Evolutionary conservation across 2,888 invertebrate genomes (phyloP).

Genomic region (Ryuthela nishihirai): DNA sequence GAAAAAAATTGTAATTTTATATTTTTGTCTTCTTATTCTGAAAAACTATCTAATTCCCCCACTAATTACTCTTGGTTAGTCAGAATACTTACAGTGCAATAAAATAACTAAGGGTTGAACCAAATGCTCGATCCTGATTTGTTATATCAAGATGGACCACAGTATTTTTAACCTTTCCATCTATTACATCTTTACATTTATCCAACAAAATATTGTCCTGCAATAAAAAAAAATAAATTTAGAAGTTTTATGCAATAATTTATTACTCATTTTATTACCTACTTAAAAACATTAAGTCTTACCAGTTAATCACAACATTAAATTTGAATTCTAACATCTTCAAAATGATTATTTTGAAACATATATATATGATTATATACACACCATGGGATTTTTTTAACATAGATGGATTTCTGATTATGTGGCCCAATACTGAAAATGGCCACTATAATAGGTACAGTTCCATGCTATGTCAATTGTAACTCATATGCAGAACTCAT

Average conservation of each 20-base stretch:
- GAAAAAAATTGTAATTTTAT: no score
- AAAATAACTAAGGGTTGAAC: slow-evolving; percentile 87
- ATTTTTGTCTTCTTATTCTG: no score
- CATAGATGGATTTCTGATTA: no score
- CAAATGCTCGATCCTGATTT: slow-evolving; percentile 91
- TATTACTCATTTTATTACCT: not conserved
- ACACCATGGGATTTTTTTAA: no score
- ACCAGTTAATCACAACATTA: not conserved
- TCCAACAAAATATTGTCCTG: slow-evolving; percentile 57
- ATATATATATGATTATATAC: no score
- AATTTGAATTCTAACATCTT: not conserved
- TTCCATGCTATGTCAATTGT: no score
- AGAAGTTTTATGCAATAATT: not conserved
- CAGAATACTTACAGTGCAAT: slow-evolving; percentile 74
- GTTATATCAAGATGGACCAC: slow-evolving; percentile 72
- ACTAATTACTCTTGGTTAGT: no score
- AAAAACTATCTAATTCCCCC: no score
- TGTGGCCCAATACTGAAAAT: no score
- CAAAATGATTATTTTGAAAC: no score
- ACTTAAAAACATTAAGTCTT: not conserved
- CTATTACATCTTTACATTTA: slow-evolving; percentile 66
- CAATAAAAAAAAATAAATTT: slow-evolving; percentile 2
- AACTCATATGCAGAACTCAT: no score
- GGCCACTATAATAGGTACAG: no score
- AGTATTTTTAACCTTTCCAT: slow-evolving; percentile 63